These are phyloP conservation scores for Pseudotriccus pelzelni DNA, from an alignment of 2,797 vertebrate genomes.

Conservation along the genomic window DNA sequence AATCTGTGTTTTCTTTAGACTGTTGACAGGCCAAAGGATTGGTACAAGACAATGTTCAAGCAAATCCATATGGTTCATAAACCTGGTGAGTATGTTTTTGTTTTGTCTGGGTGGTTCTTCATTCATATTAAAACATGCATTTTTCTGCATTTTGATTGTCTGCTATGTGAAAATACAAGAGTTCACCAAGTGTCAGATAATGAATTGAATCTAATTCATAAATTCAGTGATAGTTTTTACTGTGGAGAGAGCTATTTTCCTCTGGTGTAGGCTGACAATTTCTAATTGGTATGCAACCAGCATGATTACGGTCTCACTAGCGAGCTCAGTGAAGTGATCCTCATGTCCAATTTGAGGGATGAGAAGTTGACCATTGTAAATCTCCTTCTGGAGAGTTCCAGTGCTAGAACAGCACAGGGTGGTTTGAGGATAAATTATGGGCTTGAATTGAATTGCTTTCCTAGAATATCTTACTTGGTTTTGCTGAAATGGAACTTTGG, in stretches of 20 bases:
- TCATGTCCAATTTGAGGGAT: background rate
- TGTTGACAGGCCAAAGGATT: conserved; percentile 97
- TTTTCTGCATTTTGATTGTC: background rate
- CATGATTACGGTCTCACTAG: background rate
- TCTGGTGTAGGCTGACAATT: background rate
- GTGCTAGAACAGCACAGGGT: background rate
- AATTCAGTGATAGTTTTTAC: background rate
- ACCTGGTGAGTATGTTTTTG: conserved; percentile 80
- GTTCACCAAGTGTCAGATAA: background rate
- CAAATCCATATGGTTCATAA: conserved; percentile 99
- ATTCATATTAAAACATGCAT: background rate
- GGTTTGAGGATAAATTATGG: background rate
- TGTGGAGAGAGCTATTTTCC: background rate
- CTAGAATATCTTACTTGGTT: background rate
- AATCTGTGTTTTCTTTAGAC: conserved; percentile 80
- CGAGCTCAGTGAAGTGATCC: background rate
- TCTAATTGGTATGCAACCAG: background rate
- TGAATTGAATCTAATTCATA: background rate
- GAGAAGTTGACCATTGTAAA: background rate
- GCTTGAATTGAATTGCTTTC: background rate
- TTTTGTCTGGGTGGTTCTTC: background rate
- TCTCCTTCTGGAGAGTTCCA: background rate
- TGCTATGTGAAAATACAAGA: background rate
- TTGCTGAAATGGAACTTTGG: background rate
- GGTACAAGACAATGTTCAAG: conserved; percentile 99